Evolutionary conservation across 2,113 vertebrate genomes (phyloP), one percentile per base, ranked within the genome.

Genomic region (Cromileptes altivelis): DNA sequence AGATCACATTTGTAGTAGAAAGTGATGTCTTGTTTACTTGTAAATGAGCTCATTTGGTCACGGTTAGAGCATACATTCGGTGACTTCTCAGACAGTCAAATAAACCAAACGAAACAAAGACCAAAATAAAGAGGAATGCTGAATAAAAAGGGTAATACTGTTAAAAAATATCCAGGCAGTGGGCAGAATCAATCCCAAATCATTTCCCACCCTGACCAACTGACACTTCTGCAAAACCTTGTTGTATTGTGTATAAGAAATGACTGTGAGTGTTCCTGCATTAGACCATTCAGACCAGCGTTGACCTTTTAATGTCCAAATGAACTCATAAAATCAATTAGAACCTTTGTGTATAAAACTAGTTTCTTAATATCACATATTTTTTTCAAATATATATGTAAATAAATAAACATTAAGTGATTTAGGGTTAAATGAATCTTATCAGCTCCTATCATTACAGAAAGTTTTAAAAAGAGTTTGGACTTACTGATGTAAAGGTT

Each of bases 231-330:
- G 77, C 61, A 67, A 65, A 15, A 55, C 33, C 33, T 72, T 77
- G 55, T 58, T 75, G 15, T 55, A 17, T 18, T 30, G 40, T 70
- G 45, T 69, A 4, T 33, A 23, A 17, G 68, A 69, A 80, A 86
- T 37, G 55, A 58, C 40, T 75, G 37, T 63, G 3, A 63, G 55
- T 23, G 40, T 12, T 57, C 18, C 19, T 57, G 2, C 11, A 47
- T 68, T 30, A 70, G 73, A 77, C 75, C 68, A 71, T 74, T 52
- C 80, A 53, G 81, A 78, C 63, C 68, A 73, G 55, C 37, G 57
- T 70, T 82, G 82, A 86, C 80, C 85, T 82, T 80, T 84, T 5
- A 77, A 80, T 83, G 80, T 75, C 78, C 88, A 49, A 70, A 84
- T 72, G 27, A 89, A 81, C 60, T 75, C 33, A 42, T 60, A 63